Percentiles rank a stretch among this genome's conserved stretches.
phyloP scores from a whole-genome alignment of 2,888 invertebrate genomes.

The Campoplex nolae region DNA sequence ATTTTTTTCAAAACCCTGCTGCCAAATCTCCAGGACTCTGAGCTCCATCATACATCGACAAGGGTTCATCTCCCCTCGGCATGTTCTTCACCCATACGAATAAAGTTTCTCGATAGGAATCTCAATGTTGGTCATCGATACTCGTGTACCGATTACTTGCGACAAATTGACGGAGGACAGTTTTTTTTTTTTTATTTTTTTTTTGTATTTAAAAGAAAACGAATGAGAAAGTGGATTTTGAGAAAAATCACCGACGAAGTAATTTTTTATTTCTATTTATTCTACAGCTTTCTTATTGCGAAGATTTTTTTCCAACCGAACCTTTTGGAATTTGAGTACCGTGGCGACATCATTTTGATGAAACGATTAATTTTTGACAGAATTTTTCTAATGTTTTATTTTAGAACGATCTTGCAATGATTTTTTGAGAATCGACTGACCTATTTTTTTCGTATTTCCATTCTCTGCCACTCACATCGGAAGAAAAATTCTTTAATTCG shows the following conservation, averaged over 20 bases:
- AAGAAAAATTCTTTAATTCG: too few species aligned
- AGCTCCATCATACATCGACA: constrained; percentile 3
- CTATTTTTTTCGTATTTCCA: background rate
- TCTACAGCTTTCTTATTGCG: background rate
- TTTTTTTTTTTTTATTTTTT: background rate
- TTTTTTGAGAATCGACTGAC: background rate
- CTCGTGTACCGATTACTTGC: constrained; percentile 28
- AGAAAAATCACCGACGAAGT: background rate
- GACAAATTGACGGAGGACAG: constrained; percentile 15
- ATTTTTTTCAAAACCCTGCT: background rate
- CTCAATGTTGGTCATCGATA: constrained; percentile 16
- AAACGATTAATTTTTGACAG: too few species aligned
- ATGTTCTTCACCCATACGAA: constrained; percentile 9
- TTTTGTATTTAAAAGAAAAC: background rate
- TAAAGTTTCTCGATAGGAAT: constrained; percentile 13
- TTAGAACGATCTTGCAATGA: background rate
- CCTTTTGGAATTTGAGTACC: background rate
- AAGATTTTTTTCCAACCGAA: background rate
- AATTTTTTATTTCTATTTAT: background rate
- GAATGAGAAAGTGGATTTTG: background rate
- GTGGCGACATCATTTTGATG: too few species aligned
- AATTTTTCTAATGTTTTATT: background rate
- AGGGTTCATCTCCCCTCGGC: constrained; percentile 28
- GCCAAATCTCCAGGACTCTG: background rate
- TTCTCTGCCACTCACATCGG: background rate